Evolutionary conservation across 2,113 vertebrate species (phyloP), one percentile per base, ranked within the genome.

Genomic region (Phalacrocorax brasilianus): DNA sequence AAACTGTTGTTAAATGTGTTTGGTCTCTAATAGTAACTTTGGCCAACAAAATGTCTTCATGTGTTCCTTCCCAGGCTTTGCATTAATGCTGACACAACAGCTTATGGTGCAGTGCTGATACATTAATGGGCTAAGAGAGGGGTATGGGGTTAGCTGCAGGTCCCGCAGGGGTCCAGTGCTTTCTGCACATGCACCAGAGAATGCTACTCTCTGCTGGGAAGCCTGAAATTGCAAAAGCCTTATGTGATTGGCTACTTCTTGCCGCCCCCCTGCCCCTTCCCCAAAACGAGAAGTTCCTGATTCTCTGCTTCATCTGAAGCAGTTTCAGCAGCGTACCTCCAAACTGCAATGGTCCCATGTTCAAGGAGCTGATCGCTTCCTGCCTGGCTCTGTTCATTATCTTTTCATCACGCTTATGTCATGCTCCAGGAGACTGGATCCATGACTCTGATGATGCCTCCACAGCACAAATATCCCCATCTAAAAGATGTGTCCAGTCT

Each of bases 241-340:
- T 10, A 49, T 44, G 27, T 33, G 44, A 61, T 14, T 38, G 28
- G 65, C 12, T 61, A 10, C 8, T 35, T 73, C 32, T 76, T 73
- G 9, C 5, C 42, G 21, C 3, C 22, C 7, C 38, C 4, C 8
- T 1, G 11, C 8, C 26, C 16, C 40, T 7, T 15, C 44, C 44
- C 44, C 44, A 15, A 20, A 20, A 20, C 19, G 18, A 20, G 45
- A 47, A 70, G 47, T 44, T 85, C 35, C 80, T 56, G n/a, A 85
- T 61, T 78, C 3, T 3, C 52, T 47, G 50, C 15, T 87, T 3
- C 47, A 62, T 72, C 58, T 68, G 65, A 56, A 76, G 53, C 63
- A 53, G 58, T n/a, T 90, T 80, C 84, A 62, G 53, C 32, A 81
- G 47, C 13, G 9, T 6, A 4, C 8, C 44, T 52, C 70, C 63